Evolutionary conservation across 1,140 invertebrate genomes (phyloP).

Genomic region (Bilobella aurantiaca): DNA sequence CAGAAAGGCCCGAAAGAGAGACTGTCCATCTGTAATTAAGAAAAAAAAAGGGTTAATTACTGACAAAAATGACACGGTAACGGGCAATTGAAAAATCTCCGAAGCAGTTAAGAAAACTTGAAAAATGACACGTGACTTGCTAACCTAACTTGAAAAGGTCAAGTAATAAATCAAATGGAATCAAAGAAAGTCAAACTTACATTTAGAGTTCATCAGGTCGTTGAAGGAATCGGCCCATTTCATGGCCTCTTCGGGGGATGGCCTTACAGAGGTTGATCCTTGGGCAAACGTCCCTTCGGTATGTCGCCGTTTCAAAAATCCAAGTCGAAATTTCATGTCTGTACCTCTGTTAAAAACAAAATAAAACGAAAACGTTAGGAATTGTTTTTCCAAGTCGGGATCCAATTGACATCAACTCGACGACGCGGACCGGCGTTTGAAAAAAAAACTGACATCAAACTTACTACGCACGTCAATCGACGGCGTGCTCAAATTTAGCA

Average conservation of each 20-base stretch:
- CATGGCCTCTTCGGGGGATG: slow-evolving; percentile 43
- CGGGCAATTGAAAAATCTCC: neutral
- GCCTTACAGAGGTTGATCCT: slow-evolving; percentile 36
- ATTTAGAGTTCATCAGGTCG: slow-evolving; percentile 45
- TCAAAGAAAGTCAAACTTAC: no score
- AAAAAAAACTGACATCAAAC: no score
- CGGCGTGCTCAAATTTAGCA: no score
- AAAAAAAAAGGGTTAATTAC: no score
- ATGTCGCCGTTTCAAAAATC: slow-evolving; percentile 42
- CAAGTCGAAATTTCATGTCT: slow-evolving; percentile 42
- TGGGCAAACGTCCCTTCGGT: slow-evolving; percentile 38
- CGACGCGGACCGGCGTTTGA: no score
- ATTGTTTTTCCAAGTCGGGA: neutral
- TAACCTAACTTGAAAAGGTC: no score
- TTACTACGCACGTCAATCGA: no score
- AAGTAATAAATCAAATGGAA: no score
- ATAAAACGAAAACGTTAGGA: slow-evolving; percentile 4
- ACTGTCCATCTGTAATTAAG: no score
- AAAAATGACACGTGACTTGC: no score
- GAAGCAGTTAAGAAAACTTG: neutral
- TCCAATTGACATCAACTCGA: no score
- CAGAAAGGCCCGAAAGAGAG: no score
- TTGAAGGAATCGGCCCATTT: slow-evolving; percentile 47
- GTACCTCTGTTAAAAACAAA: slow-evolving; percentile 39
- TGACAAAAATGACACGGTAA: neutral